Conservation (phyloP, 2,797 vertebrate species). For the Lacerta bilineata region DNA sequence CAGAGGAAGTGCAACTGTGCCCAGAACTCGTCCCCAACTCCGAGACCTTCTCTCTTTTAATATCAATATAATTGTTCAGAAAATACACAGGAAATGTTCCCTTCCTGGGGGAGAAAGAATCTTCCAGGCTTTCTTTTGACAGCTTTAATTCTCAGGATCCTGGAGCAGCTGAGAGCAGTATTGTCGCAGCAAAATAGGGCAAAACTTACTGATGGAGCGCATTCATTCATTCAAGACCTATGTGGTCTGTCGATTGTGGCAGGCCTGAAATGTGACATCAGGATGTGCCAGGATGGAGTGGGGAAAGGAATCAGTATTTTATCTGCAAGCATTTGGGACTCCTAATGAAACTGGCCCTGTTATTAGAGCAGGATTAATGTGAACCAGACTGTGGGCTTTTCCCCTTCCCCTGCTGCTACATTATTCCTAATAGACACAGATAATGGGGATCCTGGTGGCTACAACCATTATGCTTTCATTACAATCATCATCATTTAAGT, state of each 20-base stretch:
- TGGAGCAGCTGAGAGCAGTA: neutral
- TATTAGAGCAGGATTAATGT: constrained; percentile 3
- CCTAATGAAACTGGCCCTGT: constrained; percentile 37
- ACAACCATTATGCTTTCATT: constrained; percentile 50
- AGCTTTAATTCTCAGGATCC: neutral
- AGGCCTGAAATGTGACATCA: neutral
- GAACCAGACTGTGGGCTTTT: constrained; percentile 4
- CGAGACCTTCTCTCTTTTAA: no score
- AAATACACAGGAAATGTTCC: neutral
- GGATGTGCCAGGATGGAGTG: neutral
- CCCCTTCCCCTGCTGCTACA: constrained; percentile 51
- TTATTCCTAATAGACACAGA: constrained; percentile 45
- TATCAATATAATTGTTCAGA: no score
- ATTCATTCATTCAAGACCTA: neutral
- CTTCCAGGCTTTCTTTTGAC: neutral
- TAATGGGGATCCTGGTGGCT: constrained; percentile 54
- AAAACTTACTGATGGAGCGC: neutral
- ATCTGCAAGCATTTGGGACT: fast-evolving
- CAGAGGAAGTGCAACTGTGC: no score
- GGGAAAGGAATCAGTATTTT: neutral
- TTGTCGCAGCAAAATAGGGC: neutral
- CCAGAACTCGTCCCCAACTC: no score
- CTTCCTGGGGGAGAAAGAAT: neutral
- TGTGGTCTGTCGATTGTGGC: neutral
- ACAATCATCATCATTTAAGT: constrained; percentile 51